phyloP scores from a whole-genome alignment of 2,888 invertebrate species.

The Litoditis marina region DNA sequence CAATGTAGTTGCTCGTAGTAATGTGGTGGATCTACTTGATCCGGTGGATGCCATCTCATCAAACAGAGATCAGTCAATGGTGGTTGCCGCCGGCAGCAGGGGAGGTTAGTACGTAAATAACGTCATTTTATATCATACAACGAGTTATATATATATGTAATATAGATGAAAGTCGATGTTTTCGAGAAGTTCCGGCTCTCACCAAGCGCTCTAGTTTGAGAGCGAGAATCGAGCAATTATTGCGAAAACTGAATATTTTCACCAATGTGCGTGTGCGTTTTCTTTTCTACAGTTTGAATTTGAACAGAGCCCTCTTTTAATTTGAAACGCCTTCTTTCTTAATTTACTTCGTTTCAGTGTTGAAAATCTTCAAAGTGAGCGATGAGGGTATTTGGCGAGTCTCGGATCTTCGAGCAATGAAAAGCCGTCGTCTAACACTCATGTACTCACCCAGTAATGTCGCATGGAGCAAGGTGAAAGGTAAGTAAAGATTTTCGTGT shows the following conservation, averaged over 20 bases:
- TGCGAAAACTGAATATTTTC: too few species aligned
- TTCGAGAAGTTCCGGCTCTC: neutral
- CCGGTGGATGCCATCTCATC: conserved; percentile 39
- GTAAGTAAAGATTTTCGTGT: conserved; percentile 12
- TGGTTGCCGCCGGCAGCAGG: conserved; percentile 35
- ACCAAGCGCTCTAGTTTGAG: too few species aligned
- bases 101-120: conserved; percentile 36
- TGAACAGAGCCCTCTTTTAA: too few species aligned
- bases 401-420: conserved; percentile 25
- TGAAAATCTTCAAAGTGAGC: conserved; percentile 29
- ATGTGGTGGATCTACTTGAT: conserved; percentile 19
- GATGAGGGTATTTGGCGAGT: conserved; percentile 23
- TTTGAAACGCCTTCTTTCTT: neutral
- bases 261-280: too few species aligned
- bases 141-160: too few species aligned
- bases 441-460: conserved; percentile 37
- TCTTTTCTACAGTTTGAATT: too few species aligned
- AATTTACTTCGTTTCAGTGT: conserved; percentile 22
- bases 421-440: conserved; percentile 25
- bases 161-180: too few species aligned
- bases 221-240: too few species aligned
- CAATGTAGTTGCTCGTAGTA: too few species aligned
- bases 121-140: too few species aligned
- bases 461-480: conserved; percentile 34
- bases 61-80: conserved; percentile 24